These are phyloP conservation scores for Medauroidea extradentata DNA, from an alignment of 1,140 invertebrate species.

Conservation along the genomic window DNA sequence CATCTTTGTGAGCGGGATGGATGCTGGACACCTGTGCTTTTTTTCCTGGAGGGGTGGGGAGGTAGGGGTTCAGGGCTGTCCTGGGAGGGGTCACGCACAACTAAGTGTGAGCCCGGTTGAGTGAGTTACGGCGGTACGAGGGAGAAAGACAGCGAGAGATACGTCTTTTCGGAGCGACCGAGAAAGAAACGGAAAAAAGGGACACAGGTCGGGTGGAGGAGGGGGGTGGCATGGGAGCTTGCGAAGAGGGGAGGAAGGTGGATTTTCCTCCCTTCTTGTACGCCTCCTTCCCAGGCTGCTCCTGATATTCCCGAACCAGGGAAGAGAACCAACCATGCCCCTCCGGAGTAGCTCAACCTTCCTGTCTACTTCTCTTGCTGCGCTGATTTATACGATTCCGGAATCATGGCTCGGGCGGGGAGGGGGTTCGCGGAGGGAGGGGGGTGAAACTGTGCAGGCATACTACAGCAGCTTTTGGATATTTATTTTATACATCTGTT, in stretches of 20 bases:
- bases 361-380: slow-evolving; percentile 3
- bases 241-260: neutral
- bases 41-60: slow-evolving; percentile 16
- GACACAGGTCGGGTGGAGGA: slow-evolving; percentile 9
- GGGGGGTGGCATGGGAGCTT: neutral
- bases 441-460: slow-evolving; percentile 6
- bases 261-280: neutral
- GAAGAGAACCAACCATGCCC: neutral
- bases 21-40: slow-evolving; percentile 21
- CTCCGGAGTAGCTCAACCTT: neutral
- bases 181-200: slow-evolving; percentile 14
- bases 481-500: slow-evolving; percentile 50
- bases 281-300: neutral
- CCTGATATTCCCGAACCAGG: neutral
- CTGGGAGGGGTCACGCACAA: slow-evolving; percentile 32
- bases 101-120: slow-evolving; percentile 24
- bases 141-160: slow-evolving; percentile 19
- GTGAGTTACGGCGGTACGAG: slow-evolving; percentile 23
- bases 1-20: slow-evolving; percentile 22
- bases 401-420: slow-evolving; percentile 42
- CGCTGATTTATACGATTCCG: slow-evolving; percentile 46
- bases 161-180: slow-evolving; percentile 4
- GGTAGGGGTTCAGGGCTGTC: slow-evolving; percentile 22
- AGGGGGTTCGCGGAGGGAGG: too few relatives aligned
- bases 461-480: slow-evolving; percentile 29